phyloP scores from a whole-genome alignment of 2,888 invertebrate genomes.

The Plebejus anna region DNA sequence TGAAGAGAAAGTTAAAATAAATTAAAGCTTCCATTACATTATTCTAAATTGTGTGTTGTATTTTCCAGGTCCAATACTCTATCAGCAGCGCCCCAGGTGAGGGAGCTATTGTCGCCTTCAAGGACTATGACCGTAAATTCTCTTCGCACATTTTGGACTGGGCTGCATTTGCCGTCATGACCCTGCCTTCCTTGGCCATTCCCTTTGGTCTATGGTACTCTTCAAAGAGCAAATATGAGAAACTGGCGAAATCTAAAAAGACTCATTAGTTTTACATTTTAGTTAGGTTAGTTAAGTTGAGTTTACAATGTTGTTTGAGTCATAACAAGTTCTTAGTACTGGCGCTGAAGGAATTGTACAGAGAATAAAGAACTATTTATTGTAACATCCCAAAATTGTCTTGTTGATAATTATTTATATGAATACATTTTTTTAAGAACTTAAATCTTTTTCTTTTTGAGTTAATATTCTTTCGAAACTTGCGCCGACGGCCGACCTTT shows the following conservation, averaged over 20 bases:
- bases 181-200: conserved; percentile 95
- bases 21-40: too few relatives aligned
- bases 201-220: conserved; percentile 97
- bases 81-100: conserved; percentile 96
- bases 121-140: conserved; percentile 96
- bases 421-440: conserved; percentile 12
- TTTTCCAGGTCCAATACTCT: conserved; percentile 83
- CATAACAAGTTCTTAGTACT: not conserved
- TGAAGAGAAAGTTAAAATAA: too few relatives aligned
- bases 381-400: conserved; percentile 10
- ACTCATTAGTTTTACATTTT: conserved; percentile 59
- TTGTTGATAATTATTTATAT: conserved; percentile 14
- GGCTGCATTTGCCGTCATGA: conserved; percentile 98
- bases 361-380: conserved; percentile 3
- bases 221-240: conserved; percentile 96
- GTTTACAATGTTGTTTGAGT: conserved; percentile 1
- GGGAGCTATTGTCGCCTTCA: conserved; percentile 94
- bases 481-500: too few relatives aligned
- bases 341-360: conserved; percentile 19
- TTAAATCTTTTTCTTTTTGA: not conserved
- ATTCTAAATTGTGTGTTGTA: conserved; percentile 26
- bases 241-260: conserved; percentile 86
- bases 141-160: conserved; percentile 98
- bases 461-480: not conserved
- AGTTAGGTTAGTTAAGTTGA: conserved; percentile 51